phyloP scores from a whole-genome alignment of 2,888 invertebrate species.

The Amblyjoppa proteus region DNA sequence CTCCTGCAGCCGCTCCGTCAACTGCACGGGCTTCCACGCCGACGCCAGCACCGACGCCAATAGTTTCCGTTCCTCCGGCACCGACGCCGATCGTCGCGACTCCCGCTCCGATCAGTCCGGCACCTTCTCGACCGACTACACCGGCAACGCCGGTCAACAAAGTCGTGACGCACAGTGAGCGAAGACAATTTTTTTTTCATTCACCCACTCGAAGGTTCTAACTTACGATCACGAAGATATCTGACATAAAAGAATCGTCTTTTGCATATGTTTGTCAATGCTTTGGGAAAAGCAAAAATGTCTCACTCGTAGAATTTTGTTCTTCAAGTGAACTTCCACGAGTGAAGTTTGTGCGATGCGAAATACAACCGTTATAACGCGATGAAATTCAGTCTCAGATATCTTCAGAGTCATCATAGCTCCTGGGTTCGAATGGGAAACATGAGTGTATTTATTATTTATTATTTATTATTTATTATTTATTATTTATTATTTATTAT shows the following conservation, averaged over 20 bases:
- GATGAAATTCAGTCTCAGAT: too few relatives aligned
- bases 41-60: constrained; percentile 65
- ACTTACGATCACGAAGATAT: not conserved
- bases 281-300: too few relatives aligned
- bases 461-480: too few relatives aligned
- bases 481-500: not conserved
- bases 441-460: not conserved
- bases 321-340: too few relatives aligned
- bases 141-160: constrained; percentile 74
- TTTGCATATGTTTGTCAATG: too few relatives aligned
- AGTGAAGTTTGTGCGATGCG: too few relatives aligned
- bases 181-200: not conserved
- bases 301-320: too few relatives aligned
- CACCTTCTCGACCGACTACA: constrained; percentile 78
- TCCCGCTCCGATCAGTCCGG: constrained; percentile 75
- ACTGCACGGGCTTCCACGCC: constrained; percentile 76
- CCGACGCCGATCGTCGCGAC: constrained; percentile 78
- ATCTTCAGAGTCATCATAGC: too few relatives aligned
- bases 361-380: too few relatives aligned
- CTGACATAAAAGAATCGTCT: too few relatives aligned
- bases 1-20: constrained; percentile 69
- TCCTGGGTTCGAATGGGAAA: not conserved
- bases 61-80: constrained; percentile 70
- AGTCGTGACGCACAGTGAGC: constrained; percentile 79
- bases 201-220: not conserved